Evolutionary conservation across 2,888 invertebrate genomes (phyloP).

Genomic region (Digitonthophagus gazella): DNA sequence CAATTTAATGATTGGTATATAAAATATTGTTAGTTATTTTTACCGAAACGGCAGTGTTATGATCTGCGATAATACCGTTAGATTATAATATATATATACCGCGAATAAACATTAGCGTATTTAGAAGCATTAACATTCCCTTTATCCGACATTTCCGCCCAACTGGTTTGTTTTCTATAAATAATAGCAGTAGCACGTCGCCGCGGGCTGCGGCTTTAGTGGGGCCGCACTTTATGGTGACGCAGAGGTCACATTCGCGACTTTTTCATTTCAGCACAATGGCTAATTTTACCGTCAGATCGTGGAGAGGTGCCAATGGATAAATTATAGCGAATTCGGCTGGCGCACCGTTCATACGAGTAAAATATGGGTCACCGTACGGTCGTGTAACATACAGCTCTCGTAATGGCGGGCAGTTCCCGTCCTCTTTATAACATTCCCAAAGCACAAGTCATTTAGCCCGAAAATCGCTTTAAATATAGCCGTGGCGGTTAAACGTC

Average conservation of each 20-base stretch:
- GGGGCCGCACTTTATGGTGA: neutral
- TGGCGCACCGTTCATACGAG: neutral
- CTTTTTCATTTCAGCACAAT: neutral
- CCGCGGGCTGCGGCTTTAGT: neutral
- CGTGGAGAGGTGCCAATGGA: conserved; percentile 13
- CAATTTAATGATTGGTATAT: too few species aligned
- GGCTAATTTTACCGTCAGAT: conserved; percentile 12
- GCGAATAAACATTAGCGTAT: neutral
- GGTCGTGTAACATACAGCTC: neutral
- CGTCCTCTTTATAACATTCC: neutral
- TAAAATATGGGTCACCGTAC: neutral
- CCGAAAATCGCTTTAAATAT: neutral
- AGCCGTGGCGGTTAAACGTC: neutral
- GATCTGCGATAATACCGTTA: neutral
- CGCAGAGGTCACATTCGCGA: neutral
- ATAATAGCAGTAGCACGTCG: neutral
- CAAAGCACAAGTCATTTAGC: neutral
- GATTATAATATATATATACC: neutral
- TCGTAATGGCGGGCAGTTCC: neutral
- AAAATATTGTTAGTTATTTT: too few species aligned
- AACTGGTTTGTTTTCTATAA: neutral
- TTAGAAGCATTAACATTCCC: neutral
- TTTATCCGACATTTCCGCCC: neutral
- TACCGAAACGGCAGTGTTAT: neutral
- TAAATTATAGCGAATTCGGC: conserved; percentile 6